Evolutionary conservation across 1,140 invertebrate species (phyloP).

Genomic region (Holcopasites calliopsidis): DNA sequence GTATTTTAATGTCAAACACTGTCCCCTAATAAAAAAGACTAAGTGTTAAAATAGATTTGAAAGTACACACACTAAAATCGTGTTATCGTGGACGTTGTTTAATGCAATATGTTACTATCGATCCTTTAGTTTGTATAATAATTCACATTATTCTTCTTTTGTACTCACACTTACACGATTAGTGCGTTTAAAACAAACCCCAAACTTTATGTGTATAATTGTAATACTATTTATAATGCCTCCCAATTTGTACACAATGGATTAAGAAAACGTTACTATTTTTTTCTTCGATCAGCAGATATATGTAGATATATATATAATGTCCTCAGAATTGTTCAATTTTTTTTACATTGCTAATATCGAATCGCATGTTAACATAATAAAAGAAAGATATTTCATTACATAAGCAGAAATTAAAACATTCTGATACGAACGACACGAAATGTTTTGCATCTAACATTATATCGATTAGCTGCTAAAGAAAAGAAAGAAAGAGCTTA

Average conservation of each 20-base stretch:
- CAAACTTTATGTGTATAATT: constrained; percentile 18
- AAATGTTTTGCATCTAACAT: constrained; percentile 5
- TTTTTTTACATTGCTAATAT: background rate
- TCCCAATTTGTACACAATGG: constrained; percentile 39
- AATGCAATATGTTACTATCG: constrained; percentile 7
- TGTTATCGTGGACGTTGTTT: constrained; percentile 13
- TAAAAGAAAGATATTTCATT: background rate
- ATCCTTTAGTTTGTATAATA: background rate
- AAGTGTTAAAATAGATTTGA: too few species aligned
- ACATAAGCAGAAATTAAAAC: constrained; percentile 6
- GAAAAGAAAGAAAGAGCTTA: too few species aligned
- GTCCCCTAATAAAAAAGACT: background rate
- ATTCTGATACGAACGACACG: constrained; percentile 8
- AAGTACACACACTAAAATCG: too few species aligned
- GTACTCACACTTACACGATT: constrained; percentile 25
- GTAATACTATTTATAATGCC: constrained; percentile 46
- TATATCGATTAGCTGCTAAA: constrained; percentile 24
- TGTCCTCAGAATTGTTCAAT: constrained; percentile 30
- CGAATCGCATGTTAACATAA: background rate
- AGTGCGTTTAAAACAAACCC: constrained; percentile 4
- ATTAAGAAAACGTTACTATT: constrained; percentile 23
- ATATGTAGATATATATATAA: constrained; percentile 13
- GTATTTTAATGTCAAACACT: background rate
- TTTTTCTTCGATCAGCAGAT: constrained; percentile 18
- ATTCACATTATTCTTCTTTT: constrained; percentile 30